Conservation (phyloP, 2,797 vertebrate species). For the Enteromius trimaculatus region DNA sequence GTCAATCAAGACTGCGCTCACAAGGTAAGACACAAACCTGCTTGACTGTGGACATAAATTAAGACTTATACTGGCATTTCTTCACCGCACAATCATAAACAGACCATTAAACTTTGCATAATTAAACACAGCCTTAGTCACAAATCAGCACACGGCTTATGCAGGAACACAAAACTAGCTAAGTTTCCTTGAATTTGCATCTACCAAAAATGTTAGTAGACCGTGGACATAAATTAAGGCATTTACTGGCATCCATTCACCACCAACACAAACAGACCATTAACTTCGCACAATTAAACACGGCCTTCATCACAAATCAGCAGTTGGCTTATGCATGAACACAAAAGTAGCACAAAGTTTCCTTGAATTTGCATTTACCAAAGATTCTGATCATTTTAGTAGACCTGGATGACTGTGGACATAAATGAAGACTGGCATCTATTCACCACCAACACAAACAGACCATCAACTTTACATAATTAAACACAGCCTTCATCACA, state of each 20-base stretch:
- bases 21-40: conserved; percentile 26
- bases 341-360: background rate
- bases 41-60: conserved; percentile 3
- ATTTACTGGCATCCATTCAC: background rate
- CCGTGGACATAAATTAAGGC: background rate
- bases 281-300: conserved; percentile 13
- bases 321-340: background rate
- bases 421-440: background rate
- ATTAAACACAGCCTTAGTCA: background rate
- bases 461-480: background rate
- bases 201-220: conserved; percentile 52
- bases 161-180: background rate
- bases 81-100: background rate
- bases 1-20: conserved; percentile 39
- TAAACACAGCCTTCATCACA: background rate
- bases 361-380: too few relatives aligned
- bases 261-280: background rate
- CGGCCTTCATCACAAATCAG: background rate
- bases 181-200: conserved; percentile 35
- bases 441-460: background rate
- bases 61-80: background rate
- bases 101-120: background rate
- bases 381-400: conserved; percentile 33
- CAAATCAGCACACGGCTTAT: background rate
- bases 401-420: background rate